Evolutionary conservation across 1,140 invertebrate genomes (phyloP).

Genomic region (Drosophila littoralis): DNA sequence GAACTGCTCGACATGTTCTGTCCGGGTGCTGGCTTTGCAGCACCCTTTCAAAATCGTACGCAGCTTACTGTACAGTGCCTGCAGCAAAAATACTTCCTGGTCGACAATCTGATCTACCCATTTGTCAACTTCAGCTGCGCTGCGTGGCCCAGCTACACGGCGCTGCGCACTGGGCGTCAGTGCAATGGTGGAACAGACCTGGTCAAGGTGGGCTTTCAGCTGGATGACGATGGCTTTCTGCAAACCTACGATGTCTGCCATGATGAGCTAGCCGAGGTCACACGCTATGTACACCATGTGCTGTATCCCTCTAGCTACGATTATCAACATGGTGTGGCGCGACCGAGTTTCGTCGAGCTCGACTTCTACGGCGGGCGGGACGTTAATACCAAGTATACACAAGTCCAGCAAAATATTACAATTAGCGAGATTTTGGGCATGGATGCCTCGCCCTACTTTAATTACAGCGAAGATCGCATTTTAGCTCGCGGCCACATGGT

Average conservation of each 20-base stretch:
- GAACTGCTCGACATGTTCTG: constrained; percentile 77
- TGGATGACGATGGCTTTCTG: constrained; percentile 77
- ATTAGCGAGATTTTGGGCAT: constrained; percentile 75
- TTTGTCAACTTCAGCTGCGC: constrained; percentile 76
- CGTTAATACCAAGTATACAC: constrained; percentile 77
- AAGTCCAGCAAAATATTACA: constrained; percentile 71
- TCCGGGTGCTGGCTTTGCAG: constrained; percentile 52
- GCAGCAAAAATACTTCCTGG: constrained; percentile 71
- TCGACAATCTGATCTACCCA: constrained; percentile 65
- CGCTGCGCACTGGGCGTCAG: constrained; percentile 67
- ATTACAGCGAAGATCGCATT: constrained; percentile 73
- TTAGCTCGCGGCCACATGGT: constrained; percentile 88
- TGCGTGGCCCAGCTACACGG: constrained; percentile 65
- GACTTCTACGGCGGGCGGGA: constrained; percentile 78
- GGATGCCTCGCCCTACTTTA: constrained; percentile 72
- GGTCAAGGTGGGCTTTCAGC: constrained; percentile 76
- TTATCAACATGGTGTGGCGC: constrained; percentile 76
- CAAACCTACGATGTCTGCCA: constrained; percentile 84
- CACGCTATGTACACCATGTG: constrained; percentile 84
- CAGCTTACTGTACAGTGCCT: constrained; percentile 72
- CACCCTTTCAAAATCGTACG: constrained; percentile 56
- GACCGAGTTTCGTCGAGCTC: constrained; percentile 70
- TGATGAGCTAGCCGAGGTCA: constrained; percentile 77
- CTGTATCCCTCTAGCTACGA: constrained; percentile 74
- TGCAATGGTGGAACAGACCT: constrained; percentile 81